These are phyloP conservation scores for Teleiodes luculella DNA, from an alignment of 2,888 invertebrate genomes.

Conservation along the genomic window DNA sequence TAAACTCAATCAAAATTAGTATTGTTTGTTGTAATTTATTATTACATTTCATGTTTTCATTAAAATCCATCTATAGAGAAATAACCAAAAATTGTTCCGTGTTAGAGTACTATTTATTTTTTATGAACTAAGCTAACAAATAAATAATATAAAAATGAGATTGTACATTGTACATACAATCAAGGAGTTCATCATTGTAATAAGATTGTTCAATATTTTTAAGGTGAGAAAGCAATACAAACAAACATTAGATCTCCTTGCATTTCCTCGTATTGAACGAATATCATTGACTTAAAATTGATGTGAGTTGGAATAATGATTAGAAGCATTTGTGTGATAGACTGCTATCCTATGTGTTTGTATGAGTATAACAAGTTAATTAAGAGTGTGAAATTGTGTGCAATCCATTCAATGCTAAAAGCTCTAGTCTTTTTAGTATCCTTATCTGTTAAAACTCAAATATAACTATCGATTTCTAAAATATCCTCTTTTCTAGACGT, in stretches of 20 bases:
- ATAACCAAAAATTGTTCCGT: too few relatives aligned
- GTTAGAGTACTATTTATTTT: too few relatives aligned
- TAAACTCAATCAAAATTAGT: too few relatives aligned
- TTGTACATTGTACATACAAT: not conserved
- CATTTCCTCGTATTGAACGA: conserved; percentile 31
- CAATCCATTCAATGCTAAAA: too few relatives aligned
- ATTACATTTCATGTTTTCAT: too few relatives aligned
- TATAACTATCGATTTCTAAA: not conserved
- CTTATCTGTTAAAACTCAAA: too few relatives aligned
- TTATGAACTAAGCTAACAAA: too few relatives aligned
- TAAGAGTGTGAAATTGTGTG: not conserved
- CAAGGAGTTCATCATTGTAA: not conserved
- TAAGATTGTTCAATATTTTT: conserved; percentile 3
- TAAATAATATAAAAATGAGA: too few relatives aligned
- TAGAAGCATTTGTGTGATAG: conserved; percentile 65
- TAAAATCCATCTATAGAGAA: too few relatives aligned
- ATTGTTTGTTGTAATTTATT: too few relatives aligned
- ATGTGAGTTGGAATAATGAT: conserved; percentile 40
- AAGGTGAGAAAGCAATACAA: not conserved
- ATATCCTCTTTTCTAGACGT: not conserved
- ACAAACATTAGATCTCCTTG: conserved; percentile 35
- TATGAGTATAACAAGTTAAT: conserved; percentile 12
- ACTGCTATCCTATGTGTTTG: conserved; percentile 42
- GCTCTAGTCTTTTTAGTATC: not conserved
- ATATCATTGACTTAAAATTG: not conserved